Evolutionary conservation across 2,113 vertebrate genomes (phyloP).

Genomic region (Eulemur rufifrons): DNA sequence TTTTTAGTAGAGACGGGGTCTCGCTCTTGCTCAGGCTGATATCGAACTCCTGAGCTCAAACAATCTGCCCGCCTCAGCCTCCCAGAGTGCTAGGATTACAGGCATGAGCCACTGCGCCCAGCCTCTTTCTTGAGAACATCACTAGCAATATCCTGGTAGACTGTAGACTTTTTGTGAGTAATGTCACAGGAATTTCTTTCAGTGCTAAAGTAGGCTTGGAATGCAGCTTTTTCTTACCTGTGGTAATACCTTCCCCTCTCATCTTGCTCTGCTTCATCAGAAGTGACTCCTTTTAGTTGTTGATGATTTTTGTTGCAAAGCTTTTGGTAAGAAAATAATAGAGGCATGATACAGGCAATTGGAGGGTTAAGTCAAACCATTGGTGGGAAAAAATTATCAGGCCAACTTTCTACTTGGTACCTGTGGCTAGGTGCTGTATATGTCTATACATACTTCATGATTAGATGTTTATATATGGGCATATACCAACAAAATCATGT

Average conservation of each 20-base stretch:
- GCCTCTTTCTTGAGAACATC: not conserved
- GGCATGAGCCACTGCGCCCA: no score
- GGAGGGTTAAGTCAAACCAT: not conserved
- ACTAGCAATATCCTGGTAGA: not conserved
- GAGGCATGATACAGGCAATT: not conserved
- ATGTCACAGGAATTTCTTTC: not conserved
- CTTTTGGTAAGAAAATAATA: conserved; percentile 46
- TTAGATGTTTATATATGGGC: conserved; percentile 21
- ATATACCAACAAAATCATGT: conserved; percentile 21
- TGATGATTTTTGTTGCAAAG: conserved; percentile 20
- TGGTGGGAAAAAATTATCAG: not conserved
- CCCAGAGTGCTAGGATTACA: no score
- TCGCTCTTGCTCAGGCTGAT: no score
- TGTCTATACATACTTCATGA: not conserved
- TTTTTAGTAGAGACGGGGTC: no score
- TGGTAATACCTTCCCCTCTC: not conserved
- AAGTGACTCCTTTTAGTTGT: conserved; percentile 10
- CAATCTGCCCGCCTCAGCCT: no score
- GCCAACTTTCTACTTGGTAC: not conserved
- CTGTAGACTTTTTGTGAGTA: not conserved
- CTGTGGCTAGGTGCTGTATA: not conserved
- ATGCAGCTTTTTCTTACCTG: not conserved
- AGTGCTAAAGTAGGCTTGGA: not conserved
- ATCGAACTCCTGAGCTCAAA: no score
- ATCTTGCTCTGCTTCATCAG: not conserved